Evolutionary conservation across 2,888 invertebrate genomes (phyloP), one percentile per base, ranked within the genome.

Genomic region (Agonopterix heracliana): DNA sequence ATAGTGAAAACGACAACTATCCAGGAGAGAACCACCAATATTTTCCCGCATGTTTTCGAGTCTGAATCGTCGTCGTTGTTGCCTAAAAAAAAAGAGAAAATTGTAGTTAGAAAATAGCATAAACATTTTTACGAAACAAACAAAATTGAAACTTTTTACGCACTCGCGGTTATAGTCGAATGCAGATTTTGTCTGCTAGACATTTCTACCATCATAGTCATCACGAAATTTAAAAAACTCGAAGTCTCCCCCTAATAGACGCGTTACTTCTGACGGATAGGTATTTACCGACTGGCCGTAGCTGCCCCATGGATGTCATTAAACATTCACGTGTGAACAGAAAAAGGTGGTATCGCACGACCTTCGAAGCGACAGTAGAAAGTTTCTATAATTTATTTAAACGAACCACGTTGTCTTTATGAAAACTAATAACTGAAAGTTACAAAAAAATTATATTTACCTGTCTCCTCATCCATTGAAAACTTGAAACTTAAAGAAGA

Each of bases 21-120:
- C 93, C 97, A 96, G 7, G 97, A 96, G 35, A 98, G 79, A 13
- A 90, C 89, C 42, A 95, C 94, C 44, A 98, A 89, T 53, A 97
- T 92, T 79, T 93, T 94, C 3, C 96, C 97, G 71, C 96, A 97
- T 47, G 93, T 90, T 60, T 94, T 95, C 0, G 91, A 88, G 46
- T 94, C 93, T 4, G 90, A 87, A 52, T 91, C 90, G 14, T 80
- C 81, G 45, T 91, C 90, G 34, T 94, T 93, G 41, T 71, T 77
- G 0, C 69, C 82, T 75, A 90, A 90, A 92, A 83, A 54, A 84
- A 83, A 45, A 58, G n/a, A 51, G 55, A 49, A 12, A 55, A 45
- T 46, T 47, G 17, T 26, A 12, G 40, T 44, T 7, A 52, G 1
- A 9, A 36, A 3, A 9, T 2, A 36, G 44, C 11, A 36, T n/a